A percentile compares a stretch with the other conserved stretches of the same genome.
phyloP scores from a whole-genome alignment of 2,888 invertebrate species.

The Didymodactylos carnosus region DNA sequence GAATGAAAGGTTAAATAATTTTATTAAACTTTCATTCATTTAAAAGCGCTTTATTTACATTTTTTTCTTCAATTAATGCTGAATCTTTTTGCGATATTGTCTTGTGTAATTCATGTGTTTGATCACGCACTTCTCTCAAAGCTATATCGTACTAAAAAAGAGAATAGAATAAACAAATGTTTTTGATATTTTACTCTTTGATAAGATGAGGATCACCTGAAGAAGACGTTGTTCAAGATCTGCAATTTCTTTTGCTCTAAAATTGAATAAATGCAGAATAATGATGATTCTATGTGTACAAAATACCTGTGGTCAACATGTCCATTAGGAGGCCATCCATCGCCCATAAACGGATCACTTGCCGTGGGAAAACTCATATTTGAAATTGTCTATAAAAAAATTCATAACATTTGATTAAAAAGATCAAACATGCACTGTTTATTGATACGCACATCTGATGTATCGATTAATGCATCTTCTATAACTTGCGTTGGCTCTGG shows the following conservation, averaged over 20 bases:
- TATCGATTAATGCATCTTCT: background rate
- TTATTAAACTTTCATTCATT: too few relatives aligned
- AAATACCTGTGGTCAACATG: too few relatives aligned
- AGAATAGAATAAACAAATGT: background rate
- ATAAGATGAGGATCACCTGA: background rate
- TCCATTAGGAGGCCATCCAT: too few relatives aligned
- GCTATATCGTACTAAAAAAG: background rate
- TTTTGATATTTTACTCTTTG: too few relatives aligned
- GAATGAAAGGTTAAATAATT: background rate
- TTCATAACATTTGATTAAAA: too few relatives aligned
- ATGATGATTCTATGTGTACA: background rate
- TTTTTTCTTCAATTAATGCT: background rate
- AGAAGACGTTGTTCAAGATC: background rate
- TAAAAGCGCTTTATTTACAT: too few relatives aligned
- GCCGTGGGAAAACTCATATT: too few relatives aligned
- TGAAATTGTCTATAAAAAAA: too few relatives aligned
- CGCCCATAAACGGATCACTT: too few relatives aligned
- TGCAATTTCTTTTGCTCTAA: background rate
- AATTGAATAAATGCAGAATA: background rate
- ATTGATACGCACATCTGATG: background rate
- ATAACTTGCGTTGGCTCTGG: background rate
- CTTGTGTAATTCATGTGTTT: background rate
- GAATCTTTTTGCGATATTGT: background rate
- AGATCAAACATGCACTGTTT: too few relatives aligned
- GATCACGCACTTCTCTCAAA: background rate